Conservation (phyloP, 2,113 vertebrate species). For the Sinocyclocheilus anshuiensis region DNA sequence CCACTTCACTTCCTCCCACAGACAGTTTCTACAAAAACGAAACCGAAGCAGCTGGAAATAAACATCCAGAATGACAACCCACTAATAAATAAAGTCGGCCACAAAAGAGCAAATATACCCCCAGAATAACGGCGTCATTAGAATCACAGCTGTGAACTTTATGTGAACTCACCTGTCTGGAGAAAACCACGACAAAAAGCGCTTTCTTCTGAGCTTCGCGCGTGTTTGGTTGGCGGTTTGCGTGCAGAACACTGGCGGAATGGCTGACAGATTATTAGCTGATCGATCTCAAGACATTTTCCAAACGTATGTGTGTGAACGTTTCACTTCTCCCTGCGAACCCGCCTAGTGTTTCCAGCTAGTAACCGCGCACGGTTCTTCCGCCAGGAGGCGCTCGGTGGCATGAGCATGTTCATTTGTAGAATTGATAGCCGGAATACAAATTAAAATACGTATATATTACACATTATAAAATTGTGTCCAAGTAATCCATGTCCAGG, state of each 20-base stretch:
- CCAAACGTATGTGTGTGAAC: background rate
- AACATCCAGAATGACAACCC: background rate
- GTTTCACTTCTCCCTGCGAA: no score
- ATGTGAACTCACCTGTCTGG: background rate
- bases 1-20: background rate
- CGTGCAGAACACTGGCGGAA: background rate
- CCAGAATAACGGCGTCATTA: background rate
- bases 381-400: background rate
- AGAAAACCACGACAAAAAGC: background rate
- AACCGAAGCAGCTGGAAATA: background rate
- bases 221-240: no score
- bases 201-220: background rate
- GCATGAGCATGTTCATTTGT: background rate
- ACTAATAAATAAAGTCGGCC: no score
- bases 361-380: background rate
- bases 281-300: background rate
- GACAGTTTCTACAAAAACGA: conserved; percentile 21
- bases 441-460: background rate
- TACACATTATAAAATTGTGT: background rate
- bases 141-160: background rate
- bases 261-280: background rate
- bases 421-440: background rate
- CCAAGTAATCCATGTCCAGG: background rate
- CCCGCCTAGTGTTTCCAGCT: background rate
- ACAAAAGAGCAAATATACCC: no score